These are phyloP conservation scores for Zoroaster sp. DNA, from an alignment of 53 echinoderm and acorn worm species.

Conservation along the genomic window DNA sequence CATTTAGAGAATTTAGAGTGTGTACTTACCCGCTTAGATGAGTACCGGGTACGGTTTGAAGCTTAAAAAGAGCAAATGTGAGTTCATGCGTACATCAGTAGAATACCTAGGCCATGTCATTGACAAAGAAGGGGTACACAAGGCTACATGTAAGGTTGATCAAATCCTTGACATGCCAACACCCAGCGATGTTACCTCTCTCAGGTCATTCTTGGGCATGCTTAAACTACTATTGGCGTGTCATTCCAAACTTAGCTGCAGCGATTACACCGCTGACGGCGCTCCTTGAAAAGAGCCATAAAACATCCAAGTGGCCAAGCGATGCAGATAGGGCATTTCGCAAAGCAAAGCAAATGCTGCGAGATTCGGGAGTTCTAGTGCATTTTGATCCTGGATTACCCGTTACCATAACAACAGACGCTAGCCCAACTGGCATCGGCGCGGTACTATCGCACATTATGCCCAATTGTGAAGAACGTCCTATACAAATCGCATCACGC, in stretches of 20 bases:
- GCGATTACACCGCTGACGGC: constrained; percentile 36
- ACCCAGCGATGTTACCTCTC: constrained; percentile 24
- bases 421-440: constrained; percentile 43
- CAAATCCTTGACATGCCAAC: constrained; percentile 28
- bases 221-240: constrained; percentile 47
- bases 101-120: constrained; percentile 51
- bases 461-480: constrained; percentile 33
- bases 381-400: constrained; percentile 53
- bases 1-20: too few species aligned
- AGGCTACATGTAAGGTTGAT: constrained; percentile 39
- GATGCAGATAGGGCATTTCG: constrained; percentile 22
- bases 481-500: too few species aligned
- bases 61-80: constrained; percentile 45
- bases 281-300: constrained; percentile 38
- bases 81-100: constrained; percentile 48
- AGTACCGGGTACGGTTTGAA: constrained; percentile 19
- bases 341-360: constrained; percentile 41
- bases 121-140: constrained; percentile 53
- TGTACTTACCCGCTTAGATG: constrained; percentile 22
- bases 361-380: constrained; percentile 51
- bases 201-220: too few species aligned
- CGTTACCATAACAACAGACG: constrained; percentile 54
- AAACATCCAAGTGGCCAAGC: constrained; percentile 48
- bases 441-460: constrained; percentile 39
- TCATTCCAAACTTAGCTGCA: constrained; percentile 51